phyloP scores from a whole-genome alignment of 2,797 vertebrate species.

The Sebastes trivittatus region DNA sequence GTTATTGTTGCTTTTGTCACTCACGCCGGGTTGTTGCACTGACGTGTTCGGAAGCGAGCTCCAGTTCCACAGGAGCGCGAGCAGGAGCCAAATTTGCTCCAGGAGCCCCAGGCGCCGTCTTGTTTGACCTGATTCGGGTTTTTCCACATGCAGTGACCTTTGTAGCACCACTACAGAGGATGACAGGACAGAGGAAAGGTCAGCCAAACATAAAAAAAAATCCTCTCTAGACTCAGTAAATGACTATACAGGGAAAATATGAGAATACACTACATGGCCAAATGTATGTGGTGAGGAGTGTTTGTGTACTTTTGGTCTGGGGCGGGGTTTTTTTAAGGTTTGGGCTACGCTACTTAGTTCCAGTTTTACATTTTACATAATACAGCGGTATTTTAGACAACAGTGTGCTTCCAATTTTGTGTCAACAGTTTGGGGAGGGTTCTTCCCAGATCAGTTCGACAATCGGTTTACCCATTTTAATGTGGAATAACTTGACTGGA shows the following conservation, averaged over 20 bases:
- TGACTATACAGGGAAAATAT: neutral
- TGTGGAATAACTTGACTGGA: neutral
- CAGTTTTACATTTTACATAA: neutral
- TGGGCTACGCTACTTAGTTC: neutral
- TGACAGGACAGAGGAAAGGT: neutral
- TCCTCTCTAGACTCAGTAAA: neutral
- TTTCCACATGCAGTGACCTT: conserved; percentile 99
- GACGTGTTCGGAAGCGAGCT: conserved; percentile 92
- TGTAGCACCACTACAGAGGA: conserved; percentile 93
- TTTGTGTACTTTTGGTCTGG: neutral
- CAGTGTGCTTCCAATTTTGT: neutral
- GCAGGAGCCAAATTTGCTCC: conserved; percentile 94
- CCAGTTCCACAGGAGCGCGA: conserved; percentile 94
- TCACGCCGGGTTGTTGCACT: conserved; percentile 95
- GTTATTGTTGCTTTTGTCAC: conserved; percentile 22
- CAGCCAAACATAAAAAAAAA: neutral
- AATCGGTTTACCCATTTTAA: neutral
- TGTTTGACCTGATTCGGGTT: conserved; percentile 93
- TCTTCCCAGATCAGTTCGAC: too few species aligned
- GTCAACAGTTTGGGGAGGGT: too few species aligned
- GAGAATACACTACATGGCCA: neutral
- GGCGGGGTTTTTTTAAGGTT: neutral
- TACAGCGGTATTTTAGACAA: neutral
- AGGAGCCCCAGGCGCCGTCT: conserved; percentile 93
- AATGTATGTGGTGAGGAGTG: neutral